Evolutionary conservation across 2,113 vertebrate species (phyloP).

Genomic region (Anser cygnoides): DNA sequence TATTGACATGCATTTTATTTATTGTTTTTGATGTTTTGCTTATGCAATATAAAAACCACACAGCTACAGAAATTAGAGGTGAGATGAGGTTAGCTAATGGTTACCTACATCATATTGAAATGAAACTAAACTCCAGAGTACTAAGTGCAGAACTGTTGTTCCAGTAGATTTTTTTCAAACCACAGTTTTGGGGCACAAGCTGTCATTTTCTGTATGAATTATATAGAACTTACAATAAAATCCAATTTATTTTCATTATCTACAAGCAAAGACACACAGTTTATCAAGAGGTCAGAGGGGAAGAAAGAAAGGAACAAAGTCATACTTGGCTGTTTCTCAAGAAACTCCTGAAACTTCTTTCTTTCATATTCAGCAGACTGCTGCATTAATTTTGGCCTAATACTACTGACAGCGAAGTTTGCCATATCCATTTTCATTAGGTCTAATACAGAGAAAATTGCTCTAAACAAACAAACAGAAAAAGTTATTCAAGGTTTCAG

Average conservation of each 20-base stretch:
- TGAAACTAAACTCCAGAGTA: neutral
- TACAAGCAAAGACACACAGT: slow-evolving; percentile 29
- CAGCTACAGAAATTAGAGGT: neutral
- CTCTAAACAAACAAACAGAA: slow-evolving; percentile 79
- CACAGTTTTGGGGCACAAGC: neutral
- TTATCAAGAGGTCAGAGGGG: slow-evolving; percentile 38
- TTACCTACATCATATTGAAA: neutral
- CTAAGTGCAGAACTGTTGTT: neutral
- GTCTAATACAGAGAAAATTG: slow-evolving; percentile 92
- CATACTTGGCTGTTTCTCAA: slow-evolving; percentile 95
- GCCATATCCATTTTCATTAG: slow-evolving; percentile 98
- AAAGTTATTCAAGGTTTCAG: slow-evolving; percentile 33
- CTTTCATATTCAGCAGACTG: slow-evolving; percentile 97
- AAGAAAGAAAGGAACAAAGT: slow-evolving; percentile 65
- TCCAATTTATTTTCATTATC: neutral
- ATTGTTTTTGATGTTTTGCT: neutral
- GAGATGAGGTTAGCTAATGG: neutral
- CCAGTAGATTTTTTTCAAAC: neutral
- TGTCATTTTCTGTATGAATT: neutral
- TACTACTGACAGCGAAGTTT: slow-evolving; percentile 92
- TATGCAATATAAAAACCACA: neutral
- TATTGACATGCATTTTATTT: slow-evolving; percentile 22
- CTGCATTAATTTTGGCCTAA: slow-evolving; percentile 94
- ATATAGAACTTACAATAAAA: neutral
- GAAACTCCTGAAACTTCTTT: slow-evolving; percentile 93